Percentiles rank a stretch among this genome's conserved stretches.
Conservation (phyloP, 2,113 vertebrate genomes). For the Callocephalon fimbriatum region DNA sequence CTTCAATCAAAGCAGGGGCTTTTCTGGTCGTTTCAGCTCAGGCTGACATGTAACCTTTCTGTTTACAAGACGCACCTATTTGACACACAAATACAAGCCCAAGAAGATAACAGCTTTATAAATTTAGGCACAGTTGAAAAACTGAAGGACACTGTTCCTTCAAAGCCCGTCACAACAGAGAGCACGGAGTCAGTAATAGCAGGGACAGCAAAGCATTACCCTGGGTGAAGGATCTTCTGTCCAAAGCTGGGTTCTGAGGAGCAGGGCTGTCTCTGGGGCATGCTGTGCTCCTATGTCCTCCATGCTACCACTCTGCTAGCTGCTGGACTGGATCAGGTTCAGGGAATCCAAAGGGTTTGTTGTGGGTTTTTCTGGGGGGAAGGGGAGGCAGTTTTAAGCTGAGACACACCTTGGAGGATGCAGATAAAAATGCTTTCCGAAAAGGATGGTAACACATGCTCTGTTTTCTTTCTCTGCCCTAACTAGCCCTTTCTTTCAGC, state of each 20-base stretch:
- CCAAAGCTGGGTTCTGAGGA: not conserved
- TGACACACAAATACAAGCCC: not conserved
- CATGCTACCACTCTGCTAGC: fast-evolving
- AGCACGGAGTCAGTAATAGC: not conserved
- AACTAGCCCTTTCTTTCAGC: not conserved
- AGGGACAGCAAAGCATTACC: not conserved
- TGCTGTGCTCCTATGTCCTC: not conserved
- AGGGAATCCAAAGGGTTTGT: not conserved
- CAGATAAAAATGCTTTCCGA: not conserved
- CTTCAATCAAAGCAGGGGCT: not conserved
- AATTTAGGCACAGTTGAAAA: not conserved
- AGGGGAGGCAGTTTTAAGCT: not conserved
- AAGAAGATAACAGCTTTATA: not conserved
- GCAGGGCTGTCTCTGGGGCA: not conserved
- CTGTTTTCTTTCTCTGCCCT: not conserved
- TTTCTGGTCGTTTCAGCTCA: not conserved
- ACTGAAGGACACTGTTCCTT: not conserved
- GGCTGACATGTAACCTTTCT: not conserved
- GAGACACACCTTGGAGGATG: not conserved
- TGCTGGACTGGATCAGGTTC: not conserved
- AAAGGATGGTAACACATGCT: not conserved
- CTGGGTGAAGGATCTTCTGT: not conserved
- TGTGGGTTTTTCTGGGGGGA: not conserved
- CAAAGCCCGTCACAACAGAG: not conserved
- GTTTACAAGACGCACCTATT: fast-evolving